Percentiles rank a stretch among this genome's conserved stretches.
These are phyloP conservation scores for Heterochromis multidens DNA, from an alignment of 2,113 vertebrate genomes.

Conservation along the genomic window DNA sequence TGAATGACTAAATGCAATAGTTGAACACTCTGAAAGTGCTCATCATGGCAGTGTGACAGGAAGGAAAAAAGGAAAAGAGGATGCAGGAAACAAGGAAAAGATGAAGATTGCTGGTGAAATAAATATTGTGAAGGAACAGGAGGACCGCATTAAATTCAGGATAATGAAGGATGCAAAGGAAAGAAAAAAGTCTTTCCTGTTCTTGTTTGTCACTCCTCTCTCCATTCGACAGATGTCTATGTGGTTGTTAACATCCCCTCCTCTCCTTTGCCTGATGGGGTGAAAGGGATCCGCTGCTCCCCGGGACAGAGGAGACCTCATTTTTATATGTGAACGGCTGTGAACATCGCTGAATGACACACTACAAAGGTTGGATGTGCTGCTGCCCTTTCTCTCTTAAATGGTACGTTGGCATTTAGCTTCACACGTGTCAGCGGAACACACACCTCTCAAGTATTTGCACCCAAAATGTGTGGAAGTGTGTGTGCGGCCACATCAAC, in stretches of 20 bases:
- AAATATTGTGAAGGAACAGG: neutral
- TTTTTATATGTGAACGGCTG: constrained; percentile 76
- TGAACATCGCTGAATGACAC: constrained; percentile 80
- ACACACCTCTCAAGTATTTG: constrained; percentile 75
- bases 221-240: constrained; percentile 34
- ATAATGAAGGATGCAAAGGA: neutral
- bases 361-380: constrained; percentile 81
- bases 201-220: constrained; percentile 2
- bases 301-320: constrained; percentile 67
- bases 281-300: constrained; percentile 55
- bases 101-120: neutral
- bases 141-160: neutral
- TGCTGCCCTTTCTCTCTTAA: constrained; percentile 82
- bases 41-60: constrained; percentile 28
- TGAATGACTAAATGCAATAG: constrained; percentile 49
- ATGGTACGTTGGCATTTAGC: constrained; percentile 86
- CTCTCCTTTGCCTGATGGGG: constrained; percentile 45
- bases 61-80: neutral
- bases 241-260: constrained; percentile 57
- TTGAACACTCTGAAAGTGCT: constrained; percentile 34
- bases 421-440: constrained; percentile 80
- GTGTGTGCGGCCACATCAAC: constrained; percentile 19
- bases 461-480: constrained; percentile 61
- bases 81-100: neutral
- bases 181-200: neutral